phyloP scores from a whole-genome alignment of 2,888 invertebrate species.

The Drosophila nr. fundita region DNA sequence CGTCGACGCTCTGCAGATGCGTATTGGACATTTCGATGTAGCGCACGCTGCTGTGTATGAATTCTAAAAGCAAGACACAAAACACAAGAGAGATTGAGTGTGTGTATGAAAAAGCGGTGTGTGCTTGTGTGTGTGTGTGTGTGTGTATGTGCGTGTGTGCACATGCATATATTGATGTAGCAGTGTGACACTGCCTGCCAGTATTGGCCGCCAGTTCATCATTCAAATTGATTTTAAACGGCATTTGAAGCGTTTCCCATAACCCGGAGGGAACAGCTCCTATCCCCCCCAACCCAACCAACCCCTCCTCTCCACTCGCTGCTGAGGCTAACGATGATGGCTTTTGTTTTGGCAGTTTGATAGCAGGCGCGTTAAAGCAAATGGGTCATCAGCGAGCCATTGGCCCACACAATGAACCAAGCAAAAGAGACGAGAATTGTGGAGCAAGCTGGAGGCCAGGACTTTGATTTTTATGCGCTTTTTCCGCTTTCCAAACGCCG shows the following conservation, averaged over 20 bases:
- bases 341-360: constrained; percentile 81
- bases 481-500: constrained; percentile 34
- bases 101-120: neutral
- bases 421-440: neutral
- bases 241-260: constrained; percentile 75
- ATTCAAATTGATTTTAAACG: constrained; percentile 81
- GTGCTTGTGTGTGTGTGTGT: neutral
- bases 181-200: constrained; percentile 27
- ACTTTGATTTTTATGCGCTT: constrained; percentile 71
- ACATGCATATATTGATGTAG: constrained; percentile 32
- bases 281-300: neutral
- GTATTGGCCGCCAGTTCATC: constrained; percentile 64
- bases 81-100: constrained; percentile 9
- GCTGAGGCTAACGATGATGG: constrained; percentile 74
- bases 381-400: constrained; percentile 80
- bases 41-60: constrained; percentile 91
- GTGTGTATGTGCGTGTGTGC: neutral
- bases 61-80: constrained; percentile 87
- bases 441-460: constrained; percentile 26
- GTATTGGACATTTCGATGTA: constrained; percentile 94
- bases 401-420: constrained; percentile 60
- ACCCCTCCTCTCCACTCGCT: neutral
- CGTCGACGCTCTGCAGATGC: constrained; percentile 91
- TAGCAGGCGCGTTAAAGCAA: constrained; percentile 76
- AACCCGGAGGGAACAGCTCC: constrained; percentile 55